phyloP scores from a whole-genome alignment of 92 coral and sea anemone species.

The Anthopleura xanthogrammica region DNA sequence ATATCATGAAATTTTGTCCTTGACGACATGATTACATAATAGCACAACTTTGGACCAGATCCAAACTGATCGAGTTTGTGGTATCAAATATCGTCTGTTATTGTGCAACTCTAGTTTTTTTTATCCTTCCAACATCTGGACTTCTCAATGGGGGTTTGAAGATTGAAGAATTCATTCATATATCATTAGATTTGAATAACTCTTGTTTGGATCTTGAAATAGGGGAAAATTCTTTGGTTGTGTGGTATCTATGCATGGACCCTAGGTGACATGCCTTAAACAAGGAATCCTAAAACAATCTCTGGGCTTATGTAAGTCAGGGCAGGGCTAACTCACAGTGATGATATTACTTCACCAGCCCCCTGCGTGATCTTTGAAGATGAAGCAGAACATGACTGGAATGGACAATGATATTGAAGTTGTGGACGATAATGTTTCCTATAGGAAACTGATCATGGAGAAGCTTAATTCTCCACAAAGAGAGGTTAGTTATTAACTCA shows the following conservation, averaged over 20 bases:
- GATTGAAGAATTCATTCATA: no score
- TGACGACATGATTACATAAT: background rate
- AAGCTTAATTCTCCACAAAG: slow-evolving; percentile 65
- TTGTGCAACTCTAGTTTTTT: background rate
- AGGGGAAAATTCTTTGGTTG: background rate
- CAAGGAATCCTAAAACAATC: no score
- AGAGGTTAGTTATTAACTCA: slow-evolving; percentile 50
- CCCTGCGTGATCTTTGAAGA: slow-evolving; percentile 27
- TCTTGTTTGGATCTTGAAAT: no score
- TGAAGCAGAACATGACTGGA: slow-evolving; percentile 61
- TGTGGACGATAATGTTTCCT: slow-evolving; percentile 64
- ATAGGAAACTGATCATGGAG: slow-evolving; percentile 63
- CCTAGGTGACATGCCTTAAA: no score
- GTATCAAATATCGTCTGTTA: background rate
- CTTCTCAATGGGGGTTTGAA: background rate
- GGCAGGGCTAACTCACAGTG: no score
- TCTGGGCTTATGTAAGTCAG: no score
- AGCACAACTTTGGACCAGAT: background rate
- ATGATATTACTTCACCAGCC: slow-evolving; percentile 14
- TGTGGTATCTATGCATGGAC: background rate
- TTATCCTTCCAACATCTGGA: background rate
- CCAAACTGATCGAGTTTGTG: background rate
- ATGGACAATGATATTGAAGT: slow-evolving; percentile 53
- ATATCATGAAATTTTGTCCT: background rate
- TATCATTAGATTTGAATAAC: no score